A percentile compares a stretch with the other conserved stretches of the same genome.
These are phyloP conservation scores for Pungitius pungitius DNA, from an alignment of 2,113 vertebrate species.

Conservation along the genomic window DNA sequence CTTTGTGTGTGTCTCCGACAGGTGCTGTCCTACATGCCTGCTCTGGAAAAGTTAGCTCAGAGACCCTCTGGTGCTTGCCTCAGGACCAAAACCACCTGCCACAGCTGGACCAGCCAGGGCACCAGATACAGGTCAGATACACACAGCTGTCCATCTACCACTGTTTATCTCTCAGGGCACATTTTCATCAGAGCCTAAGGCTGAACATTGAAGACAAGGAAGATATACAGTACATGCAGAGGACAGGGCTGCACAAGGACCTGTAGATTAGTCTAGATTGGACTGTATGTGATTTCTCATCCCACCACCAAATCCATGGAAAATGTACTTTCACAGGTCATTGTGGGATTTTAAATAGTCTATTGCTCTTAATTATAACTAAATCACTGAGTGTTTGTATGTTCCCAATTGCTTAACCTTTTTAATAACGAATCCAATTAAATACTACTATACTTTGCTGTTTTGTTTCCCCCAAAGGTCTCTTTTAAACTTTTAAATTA, in stretches of 20 bases:
- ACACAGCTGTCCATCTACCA: conserved; percentile 40
- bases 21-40: conserved; percentile 87
- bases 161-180: conserved; percentile 15
- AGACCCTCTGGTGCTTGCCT: conserved; percentile 54
- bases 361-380: background rate
- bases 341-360: background rate
- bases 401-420: background rate
- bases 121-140: conserved; percentile 86
- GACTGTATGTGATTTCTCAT: conserved; percentile 3
- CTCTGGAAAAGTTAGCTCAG: conserved; percentile 80
- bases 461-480: background rate
- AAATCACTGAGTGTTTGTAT: background rate
- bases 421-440: conserved; percentile 3
- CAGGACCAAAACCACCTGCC: conserved; percentile 76
- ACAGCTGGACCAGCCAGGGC: conserved; percentile 81
- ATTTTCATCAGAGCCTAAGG: conserved; percentile 23
- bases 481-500: background rate
- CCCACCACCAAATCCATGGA: background rate
- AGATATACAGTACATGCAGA: conserved; percentile 16
- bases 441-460: background rate
- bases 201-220: conserved; percentile 6
- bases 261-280: conserved; percentile 6
- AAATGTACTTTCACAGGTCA: conserved; percentile 5
- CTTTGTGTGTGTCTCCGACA: conserved; percentile 75
- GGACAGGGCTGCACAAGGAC: background rate